Evolutionary conservation across 2,888 invertebrate genomes (phyloP), one percentile per base, ranked within the genome.

Genomic region (Troides oblongomaculatus): DNA sequence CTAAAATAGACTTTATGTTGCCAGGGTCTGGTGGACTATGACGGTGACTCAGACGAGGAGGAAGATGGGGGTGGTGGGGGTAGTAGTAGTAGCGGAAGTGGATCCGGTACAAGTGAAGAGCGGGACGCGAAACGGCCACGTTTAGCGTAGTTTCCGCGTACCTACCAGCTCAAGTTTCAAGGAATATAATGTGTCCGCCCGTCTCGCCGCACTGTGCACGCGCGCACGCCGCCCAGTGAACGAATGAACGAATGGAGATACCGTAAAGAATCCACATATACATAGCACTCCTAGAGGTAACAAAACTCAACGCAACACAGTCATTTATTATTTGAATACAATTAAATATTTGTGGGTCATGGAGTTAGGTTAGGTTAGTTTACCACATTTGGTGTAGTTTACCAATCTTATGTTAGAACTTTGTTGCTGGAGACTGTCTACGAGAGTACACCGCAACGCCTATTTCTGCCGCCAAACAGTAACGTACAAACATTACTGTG

Each of bases 11-110:
- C 3, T 58, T 58, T 69, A 21, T 53, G 23, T 67, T 50, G 8
- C 7, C 85, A 97, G 97, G 97, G 98, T 77, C 94, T 99, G 82
- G 99, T 99, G 74, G 99, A 99, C 89, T 99, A 99, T 83, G 99
- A 99, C 85, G 99, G 97, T 70, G 99, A 99, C 90, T 99, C 98
- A 0, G 99, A 99, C 81, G 99, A 99, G 81, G 98, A 98, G 71
- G 97, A 97, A 72, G 97, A 97, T 57, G 81, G 84, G 10, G 80
- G 83, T n/a, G 77, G 79, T 21, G 76, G 78, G 17, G 79, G 77
- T 39, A 77, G 79, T 25, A 76, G 72, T 63, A 68, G 74, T 23
- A 71, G 74, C 60, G 72, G 74, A 68, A 70, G 74, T 46, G 68
- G 72, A 46, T 65, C 78, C 61, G 76, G 77, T 43, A 76, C 74